These are phyloP conservation scores for Montipora cactus DNA, from an alignment of 64 coral and sea anemone species.

Conservation along the genomic window DNA sequence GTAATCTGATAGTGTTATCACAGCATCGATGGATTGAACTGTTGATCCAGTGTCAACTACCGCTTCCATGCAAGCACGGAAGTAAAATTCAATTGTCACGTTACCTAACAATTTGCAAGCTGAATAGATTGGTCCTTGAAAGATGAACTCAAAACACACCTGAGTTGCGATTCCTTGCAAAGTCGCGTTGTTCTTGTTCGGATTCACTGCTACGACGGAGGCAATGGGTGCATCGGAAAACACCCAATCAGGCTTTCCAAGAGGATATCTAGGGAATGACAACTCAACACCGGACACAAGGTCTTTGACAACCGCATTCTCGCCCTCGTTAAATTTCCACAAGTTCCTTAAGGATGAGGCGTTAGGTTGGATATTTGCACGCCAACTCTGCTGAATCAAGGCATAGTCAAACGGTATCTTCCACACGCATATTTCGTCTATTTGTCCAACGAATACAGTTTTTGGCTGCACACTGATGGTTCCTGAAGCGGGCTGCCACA, in stretches of 20 bases:
- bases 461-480: conserved; percentile 49
- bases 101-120: conserved; percentile 75
- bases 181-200: conserved; percentile 79
- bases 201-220: conserved; percentile 61
- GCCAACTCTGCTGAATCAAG: conserved; percentile 82
- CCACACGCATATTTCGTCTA: conserved; percentile 97
- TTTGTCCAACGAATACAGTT: conserved; percentile 73
- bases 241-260: conserved; percentile 74
- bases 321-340: conserved; percentile 97
- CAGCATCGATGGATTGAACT: conserved; percentile 50
- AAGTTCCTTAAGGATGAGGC: conserved; percentile 64
- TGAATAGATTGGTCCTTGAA: conserved; percentile 62
- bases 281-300: conserved; percentile 68
- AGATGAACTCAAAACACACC: conserved; percentile 67
- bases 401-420: conserved; percentile 88
- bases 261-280: conserved; percentile 80
- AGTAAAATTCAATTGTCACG: conserved; percentile 82
- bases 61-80: conserved; percentile 74
- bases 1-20: conserved; percentile 89
- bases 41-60: conserved; percentile 64
- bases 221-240: conserved; percentile 95
- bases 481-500: conserved; percentile 97
- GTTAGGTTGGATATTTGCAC: conserved; percentile 74
- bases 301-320: conserved; percentile 75
- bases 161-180: conserved; percentile 44